Conservation (phyloP, 2,888 invertebrate genomes). For the Pterobdella sp. region DNA sequence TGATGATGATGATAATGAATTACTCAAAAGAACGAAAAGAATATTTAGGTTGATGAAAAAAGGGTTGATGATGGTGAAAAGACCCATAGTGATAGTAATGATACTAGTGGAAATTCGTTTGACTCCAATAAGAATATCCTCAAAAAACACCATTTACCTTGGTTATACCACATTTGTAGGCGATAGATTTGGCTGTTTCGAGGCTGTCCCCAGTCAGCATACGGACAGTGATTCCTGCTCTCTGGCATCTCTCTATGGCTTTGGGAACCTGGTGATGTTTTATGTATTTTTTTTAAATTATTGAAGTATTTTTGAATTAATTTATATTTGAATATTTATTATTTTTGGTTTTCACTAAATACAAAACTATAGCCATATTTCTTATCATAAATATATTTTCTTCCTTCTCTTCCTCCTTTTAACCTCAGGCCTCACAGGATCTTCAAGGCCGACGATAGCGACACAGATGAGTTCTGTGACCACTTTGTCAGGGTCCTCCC, state of each 20-base stretch:
- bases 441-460: constrained; percentile 94
- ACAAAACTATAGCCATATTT: background rate
- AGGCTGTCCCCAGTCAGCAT: constrained; percentile 99
- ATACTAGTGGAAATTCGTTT: background rate
- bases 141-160: constrained; percentile 56
- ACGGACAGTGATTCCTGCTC: constrained; percentile 93
- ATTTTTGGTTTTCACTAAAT: background rate
- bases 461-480: constrained; percentile 86
- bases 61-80: background rate
- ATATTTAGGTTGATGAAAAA: background rate
- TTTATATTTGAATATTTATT: background rate
- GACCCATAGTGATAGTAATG: background rate
- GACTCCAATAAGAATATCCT: background rate
- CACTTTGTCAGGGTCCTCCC: constrained; percentile 89
- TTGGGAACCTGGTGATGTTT: constrained; percentile 64
- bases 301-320: background rate
- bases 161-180: constrained; percentile 85
- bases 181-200: constrained; percentile 95
- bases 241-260: constrained; percentile 89
- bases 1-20: no score
- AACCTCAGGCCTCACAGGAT: constrained; percentile 70
- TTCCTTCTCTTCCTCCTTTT: background rate
- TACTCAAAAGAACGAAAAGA: no score
- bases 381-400: background rate
- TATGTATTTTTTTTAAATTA: background rate